A percentile compares a stretch with the other conserved stretches of the same genome.
Conservation (phyloP, 2,888 invertebrate species). For the Subacronicta megacephala region DNA sequence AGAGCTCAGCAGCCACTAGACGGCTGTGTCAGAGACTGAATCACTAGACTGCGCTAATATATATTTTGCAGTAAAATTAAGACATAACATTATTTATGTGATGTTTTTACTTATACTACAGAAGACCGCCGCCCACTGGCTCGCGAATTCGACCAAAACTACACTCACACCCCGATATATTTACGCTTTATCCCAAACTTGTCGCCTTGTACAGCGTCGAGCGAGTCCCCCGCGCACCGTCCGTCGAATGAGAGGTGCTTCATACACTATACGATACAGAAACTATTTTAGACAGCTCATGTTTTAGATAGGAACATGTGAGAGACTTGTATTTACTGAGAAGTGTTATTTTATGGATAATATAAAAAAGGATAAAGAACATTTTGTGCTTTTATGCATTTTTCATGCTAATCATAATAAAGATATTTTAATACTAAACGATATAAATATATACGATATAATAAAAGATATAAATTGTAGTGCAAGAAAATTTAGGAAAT, state of each 20-base stretch:
- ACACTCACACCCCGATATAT: constrained; percentile 82
- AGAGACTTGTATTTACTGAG: background rate
- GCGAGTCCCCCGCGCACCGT: constrained; percentile 29
- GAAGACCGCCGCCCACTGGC: constrained; percentile 74
- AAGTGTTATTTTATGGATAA: background rate
- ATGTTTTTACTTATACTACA: constrained; percentile 61
- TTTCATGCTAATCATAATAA: no score
- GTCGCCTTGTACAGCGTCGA: constrained; percentile 65
- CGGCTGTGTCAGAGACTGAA: no score
- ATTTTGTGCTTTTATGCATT: no score
- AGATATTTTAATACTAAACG: no score
- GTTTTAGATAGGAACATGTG: constrained; percentile 24
- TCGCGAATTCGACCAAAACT: constrained; percentile 82
- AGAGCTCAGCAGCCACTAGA: no score
- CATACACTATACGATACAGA: constrained; percentile 23
- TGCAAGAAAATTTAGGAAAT: no score
- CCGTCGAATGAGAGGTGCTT: constrained; percentile 29
- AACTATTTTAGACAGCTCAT: constrained; percentile 17
- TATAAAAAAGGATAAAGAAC: constrained; percentile 7
- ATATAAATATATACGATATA: no score
- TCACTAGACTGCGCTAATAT: no score
- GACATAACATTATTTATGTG: constrained; percentile 21
- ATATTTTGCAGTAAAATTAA: constrained; percentile 3
- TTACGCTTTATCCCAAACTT: constrained; percentile 79
- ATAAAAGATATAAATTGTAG: no score